These are phyloP conservation scores for Dicrurus megarhynchus DNA, from an alignment of 2,113 vertebrate genomes.

Conservation along the genomic window DNA sequence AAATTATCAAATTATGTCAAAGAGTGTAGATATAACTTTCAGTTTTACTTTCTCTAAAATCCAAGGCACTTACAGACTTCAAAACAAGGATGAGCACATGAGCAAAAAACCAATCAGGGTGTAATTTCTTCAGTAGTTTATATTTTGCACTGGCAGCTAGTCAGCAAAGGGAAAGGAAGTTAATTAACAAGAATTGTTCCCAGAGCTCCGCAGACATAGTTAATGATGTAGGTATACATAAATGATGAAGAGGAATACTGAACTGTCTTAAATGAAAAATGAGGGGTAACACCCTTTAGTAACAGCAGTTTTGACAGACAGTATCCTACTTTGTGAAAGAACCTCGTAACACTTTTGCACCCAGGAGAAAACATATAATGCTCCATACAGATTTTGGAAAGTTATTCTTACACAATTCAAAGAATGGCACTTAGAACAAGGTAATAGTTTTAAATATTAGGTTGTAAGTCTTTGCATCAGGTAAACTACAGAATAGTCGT, in stretches of 20 bases:
- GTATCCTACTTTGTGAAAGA: neutral
- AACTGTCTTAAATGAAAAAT: neutral
- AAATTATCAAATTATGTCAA: neutral
- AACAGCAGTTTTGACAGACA: neutral
- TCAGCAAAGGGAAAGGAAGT: neutral
- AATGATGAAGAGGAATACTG: neutral
- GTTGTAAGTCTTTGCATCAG: neutral
- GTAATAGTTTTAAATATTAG: neutral
- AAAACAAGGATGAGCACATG: neutral
- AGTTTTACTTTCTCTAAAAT: neutral
- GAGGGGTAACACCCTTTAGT: neutral
- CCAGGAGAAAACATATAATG: neutral
- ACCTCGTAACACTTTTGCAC: neutral
- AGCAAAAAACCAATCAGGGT: neutral
- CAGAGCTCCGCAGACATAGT: neutral
- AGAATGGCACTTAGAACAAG: neutral
- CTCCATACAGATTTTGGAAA: neutral
- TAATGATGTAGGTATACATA: neutral
- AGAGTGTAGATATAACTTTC: neutral
- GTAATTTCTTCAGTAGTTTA: neutral
- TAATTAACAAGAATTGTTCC: slow-evolving; percentile 16
- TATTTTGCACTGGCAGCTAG: neutral
- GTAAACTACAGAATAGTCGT: rapidly evolving
- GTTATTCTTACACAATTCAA: neutral
- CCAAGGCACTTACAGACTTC: neutral